Evolutionary conservation across 2,797 vertebrate species (phyloP).

Genomic region (Pygocentrus nattereri): DNA sequence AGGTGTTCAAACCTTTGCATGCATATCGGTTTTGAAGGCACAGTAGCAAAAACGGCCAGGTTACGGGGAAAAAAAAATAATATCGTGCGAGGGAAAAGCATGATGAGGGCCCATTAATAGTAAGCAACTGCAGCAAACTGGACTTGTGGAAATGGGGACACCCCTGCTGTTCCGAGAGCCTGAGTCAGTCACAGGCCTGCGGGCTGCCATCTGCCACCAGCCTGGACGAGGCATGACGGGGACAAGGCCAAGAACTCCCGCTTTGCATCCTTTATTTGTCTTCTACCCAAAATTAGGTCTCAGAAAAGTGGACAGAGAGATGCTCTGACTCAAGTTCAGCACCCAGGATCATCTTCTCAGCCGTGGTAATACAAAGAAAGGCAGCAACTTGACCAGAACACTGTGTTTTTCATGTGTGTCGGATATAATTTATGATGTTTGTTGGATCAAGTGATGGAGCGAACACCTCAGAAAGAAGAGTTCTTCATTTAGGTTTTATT

Average conservation of each 20-base stretch:
- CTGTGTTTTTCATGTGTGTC: not conserved
- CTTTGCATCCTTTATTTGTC: not conserved
- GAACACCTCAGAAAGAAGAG: not conserved
- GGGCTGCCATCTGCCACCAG: slow-evolving; percentile 6
- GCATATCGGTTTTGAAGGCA: no score
- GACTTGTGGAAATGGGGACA: not conserved
- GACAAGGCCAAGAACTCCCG: not conserved
- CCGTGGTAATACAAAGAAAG: not conserved
- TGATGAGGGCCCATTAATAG: not conserved
- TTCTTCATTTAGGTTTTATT: slow-evolving; percentile 48
- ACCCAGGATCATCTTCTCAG: not conserved
- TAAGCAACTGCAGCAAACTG: not conserved
- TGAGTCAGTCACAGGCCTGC: not conserved
- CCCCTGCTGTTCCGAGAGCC: slow-evolving; percentile 1
- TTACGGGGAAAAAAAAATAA: no score
- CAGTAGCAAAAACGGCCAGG: no score
- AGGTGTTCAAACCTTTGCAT: no score
- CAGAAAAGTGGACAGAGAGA: not conserved
- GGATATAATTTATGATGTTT: not conserved
- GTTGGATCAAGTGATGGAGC: not conserved
- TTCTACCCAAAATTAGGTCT: not conserved
- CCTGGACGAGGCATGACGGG: not conserved
- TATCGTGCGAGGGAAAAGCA: no score
- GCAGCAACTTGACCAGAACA: no score
- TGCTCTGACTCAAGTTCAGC: not conserved